Evolutionary conservation across 1,140 invertebrate species (phyloP).

Genomic region (Nomia melanderi): DNA sequence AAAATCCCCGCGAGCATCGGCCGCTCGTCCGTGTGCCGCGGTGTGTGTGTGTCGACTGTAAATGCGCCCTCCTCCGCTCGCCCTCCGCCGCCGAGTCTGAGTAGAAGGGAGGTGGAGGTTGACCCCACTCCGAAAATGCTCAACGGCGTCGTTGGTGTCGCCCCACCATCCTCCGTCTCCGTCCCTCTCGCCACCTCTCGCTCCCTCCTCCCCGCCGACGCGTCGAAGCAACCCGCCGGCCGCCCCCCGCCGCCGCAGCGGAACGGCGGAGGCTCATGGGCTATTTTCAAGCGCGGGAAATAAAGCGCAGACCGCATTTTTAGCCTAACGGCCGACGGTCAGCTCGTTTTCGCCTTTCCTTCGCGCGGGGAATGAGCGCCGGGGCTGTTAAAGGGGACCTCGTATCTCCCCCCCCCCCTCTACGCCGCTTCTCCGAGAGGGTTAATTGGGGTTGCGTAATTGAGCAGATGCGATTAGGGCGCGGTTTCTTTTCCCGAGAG

Average conservation of each 20-base stretch:
- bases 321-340: slow-evolving; percentile 75
- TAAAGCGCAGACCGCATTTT: slow-evolving; percentile 78
- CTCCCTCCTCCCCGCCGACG: slow-evolving; percentile 31
- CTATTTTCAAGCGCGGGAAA: slow-evolving; percentile 79
- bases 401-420: neutral
- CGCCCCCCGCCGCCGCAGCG: slow-evolving; percentile 16
- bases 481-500: slow-evolving; percentile 3
- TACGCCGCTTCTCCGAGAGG: neutral
- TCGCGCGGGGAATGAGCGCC: slow-evolving; percentile 8
- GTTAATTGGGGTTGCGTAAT: slow-evolving; percentile 52
- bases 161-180: neutral
- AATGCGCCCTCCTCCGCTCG: neutral
- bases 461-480: slow-evolving; percentile 16
- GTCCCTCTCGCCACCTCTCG: neutral
- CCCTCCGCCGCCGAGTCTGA: neutral
- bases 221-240: neutral
- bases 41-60: neutral
- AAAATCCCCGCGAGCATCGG: slow-evolving; percentile 18
- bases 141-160: neutral
- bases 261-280: slow-evolving; percentile 57
- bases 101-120: neutral
- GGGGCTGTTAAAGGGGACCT: slow-evolving; percentile 19
- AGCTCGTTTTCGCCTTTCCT: slow-evolving; percentile 74
- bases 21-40: no score
- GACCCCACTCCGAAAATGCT: slow-evolving; percentile 30